Conservation (phyloP, 53 echinoderm and acorn worm genomes). For the Crossaster papposus region DNA sequence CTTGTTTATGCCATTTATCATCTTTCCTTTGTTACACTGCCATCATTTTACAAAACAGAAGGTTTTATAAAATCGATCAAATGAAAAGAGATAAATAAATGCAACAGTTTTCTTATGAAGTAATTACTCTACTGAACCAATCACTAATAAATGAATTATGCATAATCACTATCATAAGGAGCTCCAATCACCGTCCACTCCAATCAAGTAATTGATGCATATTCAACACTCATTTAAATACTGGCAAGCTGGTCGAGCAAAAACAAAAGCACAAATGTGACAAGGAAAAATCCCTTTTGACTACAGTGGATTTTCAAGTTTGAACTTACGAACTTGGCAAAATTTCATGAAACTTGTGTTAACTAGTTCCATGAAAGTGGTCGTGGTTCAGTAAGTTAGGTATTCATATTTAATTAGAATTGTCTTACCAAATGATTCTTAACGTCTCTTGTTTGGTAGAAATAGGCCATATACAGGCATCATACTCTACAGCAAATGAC, state of each 20-base stretch:
- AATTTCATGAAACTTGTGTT: too few species aligned
- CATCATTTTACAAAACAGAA: slow-evolving; percentile 10
- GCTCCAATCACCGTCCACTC: slow-evolving; percentile 7
- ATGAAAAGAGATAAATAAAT: slow-evolving; percentile 7
- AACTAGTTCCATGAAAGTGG: too few species aligned
- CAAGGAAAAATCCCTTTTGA: neutral
- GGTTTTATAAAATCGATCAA: neutral
- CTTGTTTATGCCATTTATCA: neutral
- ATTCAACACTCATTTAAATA: slow-evolving; percentile 26
- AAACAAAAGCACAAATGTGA: neutral
- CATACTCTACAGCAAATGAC: neutral
- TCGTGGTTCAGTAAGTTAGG: neutral
- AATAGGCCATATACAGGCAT: neutral
- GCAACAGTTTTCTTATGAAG: neutral
- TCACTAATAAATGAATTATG: slow-evolving; percentile 42
- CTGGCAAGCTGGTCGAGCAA: slow-evolving; percentile 24
- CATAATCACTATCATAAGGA: slow-evolving; percentile 50
- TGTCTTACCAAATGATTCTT: neutral
- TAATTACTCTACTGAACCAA: neutral
- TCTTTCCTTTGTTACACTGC: slow-evolving; percentile 13
- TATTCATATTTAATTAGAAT: neutral
- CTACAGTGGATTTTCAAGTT: neutral
- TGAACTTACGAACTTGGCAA: neutral
- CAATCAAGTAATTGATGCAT: slow-evolving; percentile 26
- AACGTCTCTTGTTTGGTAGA: neutral